Conservation (phyloP, 2,888 invertebrate genomes). For the Melanostoma scalare region DNA sequence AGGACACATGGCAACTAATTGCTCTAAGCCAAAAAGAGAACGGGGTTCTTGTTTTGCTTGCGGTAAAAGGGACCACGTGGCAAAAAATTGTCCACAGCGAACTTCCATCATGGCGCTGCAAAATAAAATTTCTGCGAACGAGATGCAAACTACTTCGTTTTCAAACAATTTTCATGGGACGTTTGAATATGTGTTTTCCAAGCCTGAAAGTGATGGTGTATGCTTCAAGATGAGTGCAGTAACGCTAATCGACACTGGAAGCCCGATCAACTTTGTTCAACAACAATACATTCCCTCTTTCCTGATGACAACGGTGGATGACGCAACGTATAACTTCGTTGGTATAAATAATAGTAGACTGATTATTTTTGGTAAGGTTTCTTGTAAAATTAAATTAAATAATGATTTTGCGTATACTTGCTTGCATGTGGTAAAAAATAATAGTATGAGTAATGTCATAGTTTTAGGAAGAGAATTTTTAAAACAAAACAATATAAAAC, state of each 20-base stretch:
- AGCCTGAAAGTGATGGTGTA: neutral
- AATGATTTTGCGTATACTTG: too few relatives aligned
- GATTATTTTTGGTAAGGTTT: too few relatives aligned
- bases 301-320: neutral
- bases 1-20: neutral
- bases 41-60: neutral
- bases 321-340: neutral
- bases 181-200: neutral
- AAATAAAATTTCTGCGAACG: neutral
- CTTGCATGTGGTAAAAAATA: too few relatives aligned
- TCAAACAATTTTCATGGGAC: neutral
- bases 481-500: too few relatives aligned
- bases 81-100: neutral
- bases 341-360: neutral
- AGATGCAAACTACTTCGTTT: neutral
- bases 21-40: neutral
- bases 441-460: too few relatives aligned
- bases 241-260: conserved; percentile 5
- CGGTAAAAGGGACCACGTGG: neutral
- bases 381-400: too few relatives aligned
- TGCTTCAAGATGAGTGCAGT: neutral
- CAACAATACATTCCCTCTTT: conserved; percentile 1
- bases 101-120: neutral
- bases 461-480: too few relatives aligned
- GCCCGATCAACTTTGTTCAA: conserved; percentile 21